Conservation (phyloP, 2,113 vertebrate genomes). For the Pelobates fuscus region DNA sequence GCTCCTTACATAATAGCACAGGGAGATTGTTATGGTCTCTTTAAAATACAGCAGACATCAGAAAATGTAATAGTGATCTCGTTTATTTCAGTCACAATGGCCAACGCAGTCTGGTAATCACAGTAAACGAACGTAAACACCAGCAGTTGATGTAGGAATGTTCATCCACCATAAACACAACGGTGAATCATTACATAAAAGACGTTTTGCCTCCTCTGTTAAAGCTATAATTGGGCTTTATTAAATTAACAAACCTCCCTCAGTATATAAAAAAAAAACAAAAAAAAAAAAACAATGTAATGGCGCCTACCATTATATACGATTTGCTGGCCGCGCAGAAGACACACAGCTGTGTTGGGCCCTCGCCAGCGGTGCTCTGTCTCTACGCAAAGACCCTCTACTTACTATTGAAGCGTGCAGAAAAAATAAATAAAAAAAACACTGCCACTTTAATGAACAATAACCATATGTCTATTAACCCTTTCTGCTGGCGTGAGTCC, state of each 20-base stretch:
- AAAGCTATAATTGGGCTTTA: neutral
- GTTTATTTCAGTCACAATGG: no score
- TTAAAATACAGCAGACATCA: no score
- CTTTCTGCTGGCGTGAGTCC: no score
- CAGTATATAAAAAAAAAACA: neutral
- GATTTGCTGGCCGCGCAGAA: constrained; percentile 35
- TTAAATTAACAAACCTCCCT: constrained; percentile 11
- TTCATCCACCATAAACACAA: neutral
- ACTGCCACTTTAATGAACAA: neutral
- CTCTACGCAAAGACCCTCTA: neutral
- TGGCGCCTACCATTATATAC: neutral
- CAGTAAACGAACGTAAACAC: no score
- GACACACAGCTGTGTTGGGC: constrained; percentile 19
- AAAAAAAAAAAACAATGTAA: neutral
- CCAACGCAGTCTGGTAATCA: no score
- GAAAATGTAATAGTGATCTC: no score
- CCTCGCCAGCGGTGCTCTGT: neutral
- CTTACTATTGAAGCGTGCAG: neutral
- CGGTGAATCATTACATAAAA: neutral
- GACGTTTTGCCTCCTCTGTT: neutral
- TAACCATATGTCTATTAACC: neutral
- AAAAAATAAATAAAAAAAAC: no score
- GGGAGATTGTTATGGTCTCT: no score
- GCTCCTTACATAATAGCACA: no score
- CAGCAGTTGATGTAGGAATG: no score